Evolutionary conservation across 2,797 vertebrate species (phyloP).

Genomic region (Danio aesculapii): DNA sequence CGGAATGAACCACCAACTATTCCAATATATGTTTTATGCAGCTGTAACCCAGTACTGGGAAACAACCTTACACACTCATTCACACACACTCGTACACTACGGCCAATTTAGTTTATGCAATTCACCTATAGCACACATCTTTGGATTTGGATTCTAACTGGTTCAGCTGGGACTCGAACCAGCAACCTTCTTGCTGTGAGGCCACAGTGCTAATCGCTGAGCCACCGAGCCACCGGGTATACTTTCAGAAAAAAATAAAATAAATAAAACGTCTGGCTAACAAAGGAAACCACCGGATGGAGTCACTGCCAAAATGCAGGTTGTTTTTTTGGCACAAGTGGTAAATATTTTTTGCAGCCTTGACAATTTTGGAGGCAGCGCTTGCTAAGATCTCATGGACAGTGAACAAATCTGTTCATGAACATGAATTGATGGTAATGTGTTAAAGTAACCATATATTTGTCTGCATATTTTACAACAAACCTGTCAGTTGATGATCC

Average conservation of each 20-base stretch:
- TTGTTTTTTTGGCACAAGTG: not conserved
- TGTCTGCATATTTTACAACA: not conserved
- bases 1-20: too few relatives aligned
- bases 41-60: too few relatives aligned
- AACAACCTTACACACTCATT: too few relatives aligned
- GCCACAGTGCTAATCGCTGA: too few relatives aligned
- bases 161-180: too few relatives aligned
- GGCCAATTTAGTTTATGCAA: too few relatives aligned
- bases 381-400: not conserved
- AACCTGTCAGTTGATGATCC: not conserved
- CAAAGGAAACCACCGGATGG: not conserved
- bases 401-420: not conserved
- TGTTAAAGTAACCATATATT: not conserved
- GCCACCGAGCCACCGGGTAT: not conserved
- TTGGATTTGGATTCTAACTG: too few relatives aligned
- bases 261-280: not conserved
- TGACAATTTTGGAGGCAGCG: fast-evolving
- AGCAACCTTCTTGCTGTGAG: too few relatives aligned
- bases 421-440: not conserved
- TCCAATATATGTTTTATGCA: too few relatives aligned
- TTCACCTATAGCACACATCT: too few relatives aligned
- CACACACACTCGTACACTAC: too few relatives aligned
- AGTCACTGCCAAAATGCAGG: not conserved
- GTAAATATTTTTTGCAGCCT: too few relatives aligned
- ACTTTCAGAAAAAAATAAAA: not conserved